These are phyloP conservation scores for Caenorhabditis zanzibari DNA, from an alignment of 2,888 invertebrate species.

Conservation along the genomic window DNA sequence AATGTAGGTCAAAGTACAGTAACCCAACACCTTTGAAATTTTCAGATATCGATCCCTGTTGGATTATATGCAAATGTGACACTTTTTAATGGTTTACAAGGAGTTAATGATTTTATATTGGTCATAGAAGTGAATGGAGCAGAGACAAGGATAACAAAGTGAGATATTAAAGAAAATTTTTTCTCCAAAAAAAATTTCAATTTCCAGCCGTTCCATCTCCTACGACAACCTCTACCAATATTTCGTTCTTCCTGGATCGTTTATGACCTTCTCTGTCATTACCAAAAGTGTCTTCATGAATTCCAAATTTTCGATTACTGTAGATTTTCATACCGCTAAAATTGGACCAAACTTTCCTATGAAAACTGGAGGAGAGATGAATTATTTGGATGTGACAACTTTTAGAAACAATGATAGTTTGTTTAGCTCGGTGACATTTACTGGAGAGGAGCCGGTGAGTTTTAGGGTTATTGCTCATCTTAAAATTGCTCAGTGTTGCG, in stretches of 20 bases:
- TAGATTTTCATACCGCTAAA: background rate
- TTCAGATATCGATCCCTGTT: background rate
- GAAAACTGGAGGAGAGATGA: conserved; percentile 10
- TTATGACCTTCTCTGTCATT: background rate
- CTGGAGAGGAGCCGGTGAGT: background rate
- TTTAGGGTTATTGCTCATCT: no score
- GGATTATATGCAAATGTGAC: background rate
- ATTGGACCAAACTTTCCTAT: background rate
- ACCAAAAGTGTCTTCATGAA: conserved; percentile 8
- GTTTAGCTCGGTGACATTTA: background rate
- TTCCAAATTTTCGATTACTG: conserved; percentile 1
- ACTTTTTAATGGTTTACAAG: background rate
- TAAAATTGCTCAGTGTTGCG: no score
- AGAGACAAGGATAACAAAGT: background rate
- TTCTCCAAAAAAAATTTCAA: background rate
- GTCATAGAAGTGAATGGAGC: background rate
- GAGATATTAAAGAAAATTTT: background rate
- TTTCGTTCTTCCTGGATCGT: background rate
- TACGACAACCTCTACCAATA: background rate
- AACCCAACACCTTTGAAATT: background rate
- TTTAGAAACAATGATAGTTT: background rate
- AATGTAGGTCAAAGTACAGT: no score
- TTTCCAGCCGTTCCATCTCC: background rate
- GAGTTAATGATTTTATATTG: background rate
- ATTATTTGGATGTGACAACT: background rate